phyloP scores from a whole-genome alignment of 2,113 vertebrate species.

The Labrus mixtus region DNA sequence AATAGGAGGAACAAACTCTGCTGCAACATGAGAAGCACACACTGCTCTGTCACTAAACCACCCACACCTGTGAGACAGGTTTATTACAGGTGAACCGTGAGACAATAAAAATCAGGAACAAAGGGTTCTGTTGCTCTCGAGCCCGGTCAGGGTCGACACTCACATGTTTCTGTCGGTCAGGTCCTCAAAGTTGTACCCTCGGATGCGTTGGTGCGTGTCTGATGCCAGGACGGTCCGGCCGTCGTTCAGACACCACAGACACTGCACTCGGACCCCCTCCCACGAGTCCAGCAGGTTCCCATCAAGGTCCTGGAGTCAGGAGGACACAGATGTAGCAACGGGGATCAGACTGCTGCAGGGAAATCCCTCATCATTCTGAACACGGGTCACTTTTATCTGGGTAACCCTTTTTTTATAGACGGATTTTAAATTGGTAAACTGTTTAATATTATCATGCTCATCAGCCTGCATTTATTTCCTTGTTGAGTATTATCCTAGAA shows the following conservation, averaged over 20 bases:
- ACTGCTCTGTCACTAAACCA: too few species aligned
- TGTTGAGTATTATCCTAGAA: too few species aligned
- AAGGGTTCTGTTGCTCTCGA: too few species aligned
- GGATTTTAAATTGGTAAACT: too few species aligned
- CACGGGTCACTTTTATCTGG: too few species aligned
- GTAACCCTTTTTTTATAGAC: too few species aligned
- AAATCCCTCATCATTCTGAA: not conserved
- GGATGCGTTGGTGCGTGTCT: slow-evolving; percentile 98
- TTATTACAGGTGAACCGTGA: too few species aligned
- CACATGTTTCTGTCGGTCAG: slow-evolving; percentile 99
- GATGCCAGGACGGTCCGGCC: slow-evolving; percentile 98
- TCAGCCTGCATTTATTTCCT: too few species aligned
- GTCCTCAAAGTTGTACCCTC: slow-evolving; percentile 99
- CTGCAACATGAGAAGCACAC: too few species aligned
- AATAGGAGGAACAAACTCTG: not conserved
- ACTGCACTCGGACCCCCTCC: slow-evolving; percentile 98
- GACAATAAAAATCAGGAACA: not conserved
- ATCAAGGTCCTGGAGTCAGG: slow-evolving; percentile 91
- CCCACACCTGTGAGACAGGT: not conserved
- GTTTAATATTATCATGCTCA: too few species aligned
- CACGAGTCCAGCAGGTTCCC: slow-evolving; percentile 98
- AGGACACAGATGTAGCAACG: not conserved
- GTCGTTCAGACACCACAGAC: slow-evolving; percentile 97
- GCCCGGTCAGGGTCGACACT: slow-evolving; percentile 18
- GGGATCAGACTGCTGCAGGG: too few species aligned